These are phyloP conservation scores for Parazoanthus atlanticus DNA, from an alignment of 92 coral and sea anemone genomes.

Conservation along the genomic window DNA sequence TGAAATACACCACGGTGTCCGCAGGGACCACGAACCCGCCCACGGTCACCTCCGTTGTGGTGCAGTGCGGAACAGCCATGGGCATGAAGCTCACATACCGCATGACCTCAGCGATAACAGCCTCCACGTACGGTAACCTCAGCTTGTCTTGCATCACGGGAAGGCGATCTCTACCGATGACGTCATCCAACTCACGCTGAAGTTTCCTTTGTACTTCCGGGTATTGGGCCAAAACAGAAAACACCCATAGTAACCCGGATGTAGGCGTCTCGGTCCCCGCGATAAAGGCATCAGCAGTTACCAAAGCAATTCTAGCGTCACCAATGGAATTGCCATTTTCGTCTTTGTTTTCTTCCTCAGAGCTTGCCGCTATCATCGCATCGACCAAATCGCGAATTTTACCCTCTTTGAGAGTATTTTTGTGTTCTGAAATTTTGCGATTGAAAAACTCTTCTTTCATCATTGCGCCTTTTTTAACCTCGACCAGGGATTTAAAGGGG, in stretches of 20 bases:
- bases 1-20: slow-evolving; percentile 68
- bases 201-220: slow-evolving; percentile 64
- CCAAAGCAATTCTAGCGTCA: slow-evolving; percentile 16
- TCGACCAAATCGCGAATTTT: slow-evolving; percentile 41
- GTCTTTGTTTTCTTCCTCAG: slow-evolving; percentile 32
- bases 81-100: slow-evolving; percentile 71
- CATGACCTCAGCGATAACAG: slow-evolving; percentile 62
- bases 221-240: slow-evolving; percentile 59
- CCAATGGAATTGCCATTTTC: slow-evolving; percentile 16
- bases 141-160: slow-evolving; percentile 68
- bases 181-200: slow-evolving; percentile 66
- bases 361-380: slow-evolving; percentile 30
- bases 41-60: slow-evolving; percentile 57
- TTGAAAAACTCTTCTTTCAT: slow-evolving; percentile 70
- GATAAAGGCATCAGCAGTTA: slow-evolving; percentile 56
- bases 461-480: slow-evolving; percentile 48
- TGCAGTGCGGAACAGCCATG: slow-evolving; percentile 72
- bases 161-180: slow-evolving; percentile 45
- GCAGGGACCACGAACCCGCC: slow-evolving; percentile 69
- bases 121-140: slow-evolving; percentile 65
- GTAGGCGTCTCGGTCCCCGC: slow-evolving; percentile 82
- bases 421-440: slow-evolving; percentile 73
- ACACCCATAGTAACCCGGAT: slow-evolving; percentile 69
- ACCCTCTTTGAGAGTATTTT: slow-evolving; percentile 45
- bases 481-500: slow-evolving; percentile 61